Evolutionary conservation across 2,113 vertebrate genomes (phyloP), one percentile per base, ranked within the genome.

Genomic region (Hypomesus transpacificus): DNA sequence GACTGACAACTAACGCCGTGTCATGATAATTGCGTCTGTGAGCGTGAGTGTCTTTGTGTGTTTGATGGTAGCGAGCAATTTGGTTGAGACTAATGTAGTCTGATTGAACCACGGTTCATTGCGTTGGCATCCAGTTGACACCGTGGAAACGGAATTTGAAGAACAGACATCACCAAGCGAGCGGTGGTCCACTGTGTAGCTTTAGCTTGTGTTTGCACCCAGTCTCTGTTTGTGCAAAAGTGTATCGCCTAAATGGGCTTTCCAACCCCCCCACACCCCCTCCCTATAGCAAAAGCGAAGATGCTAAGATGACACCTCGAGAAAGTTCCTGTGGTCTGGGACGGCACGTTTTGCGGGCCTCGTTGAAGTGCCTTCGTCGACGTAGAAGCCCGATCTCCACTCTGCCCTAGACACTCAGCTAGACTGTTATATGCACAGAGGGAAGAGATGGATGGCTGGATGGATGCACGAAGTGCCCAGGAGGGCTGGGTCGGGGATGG

Each of bases 1-100:
- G 73, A 89, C 87, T 88, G 87, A 89, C 87, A 76, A 78, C 80
- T 85, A 75, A 72, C 70, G 64, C 70, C 78, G 73, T 77, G 39
- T 68, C 64, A 70, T 57, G 64, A 46, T 67, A 73, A 52, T 71
- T 70, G 64, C 65, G 26, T 57, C 70, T 28, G 50, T 50, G 74
- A 28, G 56, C 68, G 74, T 52, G 63, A 53, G 31, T 67, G 80
- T 31, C 71, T 53, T 57, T 14, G 64, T 9, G 50, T 26, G 76
- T 50, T 50, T 22, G 61, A 4, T 31, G 0, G 3, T 0, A 22
- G 65, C 67, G 53, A 69, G 61, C 61, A 85, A 77, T 73, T 70
- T 76, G 74, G 75, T 82, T 74, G 77, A 75, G 71, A 78, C 68
- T 66, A 75, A 77, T 14, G 87, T 69, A 77, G 66, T 66, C 50